Base-by-base conservation (phyloP, 2,113 vertebrate species). In the Eonycteris spelaea region DNA sequence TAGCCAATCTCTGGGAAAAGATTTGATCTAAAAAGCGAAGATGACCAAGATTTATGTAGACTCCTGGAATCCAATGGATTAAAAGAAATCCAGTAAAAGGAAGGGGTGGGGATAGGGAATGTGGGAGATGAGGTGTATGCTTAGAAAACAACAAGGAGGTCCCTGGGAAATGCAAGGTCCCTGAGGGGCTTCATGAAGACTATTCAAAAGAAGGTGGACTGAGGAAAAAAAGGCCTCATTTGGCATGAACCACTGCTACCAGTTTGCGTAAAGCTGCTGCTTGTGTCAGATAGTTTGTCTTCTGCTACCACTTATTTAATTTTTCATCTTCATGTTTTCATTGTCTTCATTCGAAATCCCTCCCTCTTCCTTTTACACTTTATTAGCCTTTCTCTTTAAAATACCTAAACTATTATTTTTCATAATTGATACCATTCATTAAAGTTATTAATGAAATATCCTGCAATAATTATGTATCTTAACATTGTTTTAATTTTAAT, bases 111-210 rank as follows among this genome's bases (percentile, higher is more conserved):
- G 9, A 21, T n/a, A 51, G 1, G 40, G 8, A 53, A 28, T 1
- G 0, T 26, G 6, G 22, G 7, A 48, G 28, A 59, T 33, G 9
- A 57, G 9, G 0, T 28, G 2, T 18, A n/a, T 16, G 33, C 5
- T 61, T 65, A 45, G 28, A 48, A 55, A 91, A 70, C 15, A 82
- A 11, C 3, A 12, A 35, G 11, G 59, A 7, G 15, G 7, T 51
- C 51, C 7, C 11, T 77, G 45, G 43, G 11, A 68, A n/a, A 2
- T 74, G 15, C n/a, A 11, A 19, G 57, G 15, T 33, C 4, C 45
- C 15, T 19, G 43, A 51, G 55, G 33, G 24, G 3, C 48, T 93
- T 86, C 24, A 45, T 30, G 55, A 18, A 24, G 24, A 57, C 4
- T 24, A 12, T 24, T 35, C 13, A 8, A 30, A 40, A 33, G 22